Evolutionary conservation across 2,113 vertebrate genomes (phyloP).

Genomic region (Burhinus oedicnemus): DNA sequence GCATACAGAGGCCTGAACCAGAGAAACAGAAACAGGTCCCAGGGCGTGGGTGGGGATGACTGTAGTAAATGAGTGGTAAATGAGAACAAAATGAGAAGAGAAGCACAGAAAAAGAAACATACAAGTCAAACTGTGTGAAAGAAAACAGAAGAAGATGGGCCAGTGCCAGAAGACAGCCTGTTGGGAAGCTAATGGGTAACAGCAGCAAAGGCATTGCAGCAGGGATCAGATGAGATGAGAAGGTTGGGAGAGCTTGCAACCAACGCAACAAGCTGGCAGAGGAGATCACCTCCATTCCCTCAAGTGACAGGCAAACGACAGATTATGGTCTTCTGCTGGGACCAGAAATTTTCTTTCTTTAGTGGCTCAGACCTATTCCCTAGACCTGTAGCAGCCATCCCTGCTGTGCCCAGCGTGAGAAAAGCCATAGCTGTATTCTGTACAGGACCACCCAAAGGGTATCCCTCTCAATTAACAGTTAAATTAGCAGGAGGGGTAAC

Average conservation of each 20-base stretch:
- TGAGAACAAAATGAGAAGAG: not conserved
- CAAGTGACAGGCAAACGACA: fast-evolving
- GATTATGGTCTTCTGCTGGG: not conserved
- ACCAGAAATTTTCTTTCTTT: not conserved
- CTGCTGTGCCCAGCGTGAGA: not conserved
- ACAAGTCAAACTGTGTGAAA: not conserved
- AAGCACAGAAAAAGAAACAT: not conserved
- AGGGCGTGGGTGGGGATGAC: not conserved
- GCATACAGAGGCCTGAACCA: not conserved
- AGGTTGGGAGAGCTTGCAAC: not conserved
- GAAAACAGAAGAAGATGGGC: not conserved
- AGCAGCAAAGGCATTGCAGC: not conserved
- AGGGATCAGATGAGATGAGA: not conserved
- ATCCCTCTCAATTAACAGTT: not conserved
- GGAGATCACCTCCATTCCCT: not conserved
- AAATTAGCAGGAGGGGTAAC: not conserved
- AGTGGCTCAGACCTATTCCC: not conserved
- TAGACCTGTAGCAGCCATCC: not conserved
- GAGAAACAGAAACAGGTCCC: not conserved
- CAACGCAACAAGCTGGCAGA: not conserved
- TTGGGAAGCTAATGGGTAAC: not conserved
- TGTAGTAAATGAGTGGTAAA: not conserved
- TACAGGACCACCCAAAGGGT: not conserved
- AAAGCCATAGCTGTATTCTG: not conserved
- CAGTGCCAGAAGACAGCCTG: not conserved